Evolutionary conservation across 2,113 vertebrate genomes (phyloP).

Genomic region (Paralichthys olivaceus): DNA sequence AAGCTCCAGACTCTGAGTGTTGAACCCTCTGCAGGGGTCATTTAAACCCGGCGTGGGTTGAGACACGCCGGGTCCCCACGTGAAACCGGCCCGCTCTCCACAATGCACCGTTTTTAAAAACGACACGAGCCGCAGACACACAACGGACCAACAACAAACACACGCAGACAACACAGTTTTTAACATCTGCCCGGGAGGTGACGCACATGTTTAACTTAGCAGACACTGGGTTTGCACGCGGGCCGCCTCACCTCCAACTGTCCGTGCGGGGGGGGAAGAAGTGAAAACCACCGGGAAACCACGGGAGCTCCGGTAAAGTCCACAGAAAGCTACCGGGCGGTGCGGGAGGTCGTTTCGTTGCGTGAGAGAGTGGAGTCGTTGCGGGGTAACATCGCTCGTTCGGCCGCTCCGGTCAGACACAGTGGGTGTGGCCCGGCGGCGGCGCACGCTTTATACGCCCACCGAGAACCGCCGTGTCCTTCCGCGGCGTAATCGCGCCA

Average conservation of each 20-base stretch:
- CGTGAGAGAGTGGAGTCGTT: constrained; percentile 30
- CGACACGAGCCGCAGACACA: neutral
- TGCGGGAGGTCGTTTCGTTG: neutral
- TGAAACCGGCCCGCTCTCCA: constrained; percentile 20
- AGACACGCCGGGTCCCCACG: constrained; percentile 21
- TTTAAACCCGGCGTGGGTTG: constrained; percentile 60
- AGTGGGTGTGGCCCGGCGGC: constrained; percentile 79
- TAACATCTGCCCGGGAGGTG: too few species aligned
- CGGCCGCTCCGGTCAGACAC: neutral
- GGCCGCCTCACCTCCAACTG: constrained; percentile 48
- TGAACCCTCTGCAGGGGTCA: constrained; percentile 21
- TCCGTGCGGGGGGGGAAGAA: neutral
- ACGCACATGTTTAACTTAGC: neutral
- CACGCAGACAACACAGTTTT: too few species aligned
- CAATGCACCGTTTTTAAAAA: neutral
- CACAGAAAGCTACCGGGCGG: neutral
- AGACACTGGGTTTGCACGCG: too few species aligned
- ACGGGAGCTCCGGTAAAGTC: constrained; percentile 7
- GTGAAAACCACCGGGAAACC: too few species aligned
- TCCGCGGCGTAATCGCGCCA: constrained; percentile 81
- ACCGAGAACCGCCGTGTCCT: constrained; percentile 5
- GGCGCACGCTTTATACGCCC: constrained; percentile 55
- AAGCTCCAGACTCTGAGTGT: neutral
- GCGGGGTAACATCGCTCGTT: constrained; percentile 42
- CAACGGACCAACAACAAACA: rapidly evolving